These are phyloP conservation scores for Elysia crispata DNA, from an alignment of 2,888 invertebrate species.

Conservation along the genomic window DNA sequence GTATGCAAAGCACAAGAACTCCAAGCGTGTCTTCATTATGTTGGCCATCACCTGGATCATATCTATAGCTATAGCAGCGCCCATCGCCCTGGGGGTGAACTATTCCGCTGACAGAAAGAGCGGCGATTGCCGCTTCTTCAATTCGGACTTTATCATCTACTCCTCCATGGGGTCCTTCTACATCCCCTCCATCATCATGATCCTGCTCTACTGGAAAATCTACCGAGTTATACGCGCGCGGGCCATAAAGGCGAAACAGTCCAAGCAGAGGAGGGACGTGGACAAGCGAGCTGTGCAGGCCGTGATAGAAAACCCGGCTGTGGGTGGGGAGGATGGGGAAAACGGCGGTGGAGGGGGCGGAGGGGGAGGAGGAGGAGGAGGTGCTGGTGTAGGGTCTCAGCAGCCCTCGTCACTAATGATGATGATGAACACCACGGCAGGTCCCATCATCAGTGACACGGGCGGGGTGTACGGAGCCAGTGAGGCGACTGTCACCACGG, in stretches of 20 bases:
- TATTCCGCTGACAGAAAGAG: constrained; percentile 91
- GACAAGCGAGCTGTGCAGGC: constrained; percentile 65
- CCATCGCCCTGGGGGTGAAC: constrained; percentile 96
- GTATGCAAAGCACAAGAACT: constrained; percentile 98
- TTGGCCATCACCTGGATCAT: constrained; percentile 97
- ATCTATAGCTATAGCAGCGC: constrained; percentile 95
- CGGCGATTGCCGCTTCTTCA: constrained; percentile 95
- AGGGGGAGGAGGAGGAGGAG: constrained; percentile 16
- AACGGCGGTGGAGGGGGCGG: not conserved
- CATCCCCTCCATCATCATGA: constrained; percentile 98
- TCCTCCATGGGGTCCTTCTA: constrained; percentile 99
- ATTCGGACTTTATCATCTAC: constrained; percentile 97
- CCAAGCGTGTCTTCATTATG: constrained; percentile 91
- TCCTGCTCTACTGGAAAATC: constrained; percentile 97
- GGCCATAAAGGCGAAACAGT: constrained; percentile 64
- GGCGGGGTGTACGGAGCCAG: constrained; percentile 37
- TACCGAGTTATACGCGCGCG: constrained; percentile 87
- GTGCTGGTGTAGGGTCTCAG: not conserved
- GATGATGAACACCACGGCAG: not conserved
- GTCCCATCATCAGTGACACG: constrained; percentile 21
- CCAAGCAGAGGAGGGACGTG: constrained; percentile 64
- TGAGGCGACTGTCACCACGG: constrained; percentile 70
- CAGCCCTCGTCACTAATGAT: no score
- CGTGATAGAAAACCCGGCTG: constrained; percentile 70
- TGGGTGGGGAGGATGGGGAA: constrained; percentile 46